Base-by-base conservation (phyloP, 2,888 invertebrate species). In the Lathronympha strigana region DNA sequence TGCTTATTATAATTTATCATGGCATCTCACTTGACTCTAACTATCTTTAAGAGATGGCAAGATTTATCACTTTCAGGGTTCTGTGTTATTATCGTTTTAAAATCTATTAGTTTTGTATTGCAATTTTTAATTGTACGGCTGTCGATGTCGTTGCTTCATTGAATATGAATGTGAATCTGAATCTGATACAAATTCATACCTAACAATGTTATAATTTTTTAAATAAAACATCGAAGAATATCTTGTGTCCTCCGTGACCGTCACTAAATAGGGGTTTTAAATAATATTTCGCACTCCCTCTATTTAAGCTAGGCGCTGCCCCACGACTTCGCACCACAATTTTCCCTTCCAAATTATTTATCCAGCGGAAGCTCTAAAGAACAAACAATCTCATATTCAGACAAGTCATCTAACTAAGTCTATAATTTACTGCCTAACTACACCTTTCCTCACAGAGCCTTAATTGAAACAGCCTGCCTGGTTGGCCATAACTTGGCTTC, bases 1-100 rank as follows among this genome's bases (percentile, higher is more conserved):
- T 76, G 71, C 78, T 83, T 81, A 85, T 85, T 86, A 85, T 81
- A 78, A 86, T 86, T 83, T 81, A 86, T 86, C 84, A 83, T 79
- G 76, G 72, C 76, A 75, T 71, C 68, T 68, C 72, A 74, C 76
- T 75, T 76, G 81, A 81, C 81, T 78, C 76, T 78, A 82, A 82
- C 81, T 72, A 77, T 77, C 73, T 76, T 76, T 84, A 82, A 82
- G 75, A 76, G 77, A 76, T 76, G 68, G 68, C 45, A 70, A 77
- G 84, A 87, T 81, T 85, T 83, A 87, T 82, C 76, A 71, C 45
- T 54, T 36, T 23, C 31, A 31, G 38, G 38, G 53, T 38, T 38
- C 53, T 54, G 66, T 66, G 40, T 66, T 66, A 66, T 66, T 61
- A 66, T 47, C 61, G 38, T 53, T 61, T 61, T 47, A 51, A 49